Base-by-base conservation (phyloP, 2,113 vertebrate species). In the Syrmaticus mikado region DNA sequence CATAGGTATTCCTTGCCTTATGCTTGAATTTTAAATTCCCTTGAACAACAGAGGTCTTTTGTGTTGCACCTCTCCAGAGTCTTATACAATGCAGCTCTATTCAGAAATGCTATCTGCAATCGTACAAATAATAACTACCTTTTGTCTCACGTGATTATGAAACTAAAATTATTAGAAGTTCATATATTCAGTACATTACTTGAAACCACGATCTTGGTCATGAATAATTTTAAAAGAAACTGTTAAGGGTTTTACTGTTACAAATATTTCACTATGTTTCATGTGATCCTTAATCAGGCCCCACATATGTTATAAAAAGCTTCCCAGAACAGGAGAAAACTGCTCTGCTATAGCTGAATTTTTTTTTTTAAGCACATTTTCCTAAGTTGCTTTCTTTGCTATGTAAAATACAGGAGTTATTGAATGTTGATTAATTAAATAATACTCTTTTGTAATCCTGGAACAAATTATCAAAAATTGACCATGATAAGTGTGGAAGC, bases 401-500 rank as follows among this genome's bases (percentile, higher is more conserved):
- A 19, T 57, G 3, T 77, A 87, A 95, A 95, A 94, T 89, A 82
- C 19, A 83, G 68, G 85, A 91, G 75, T 36, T 85, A 48, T 68
- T 77, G 85, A 83, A 85, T 0, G 15, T 43, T 81, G 80, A 92
- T 94, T 93, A 91, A 94, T 93, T 93, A 95, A 90, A 89, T 84
- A 71, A 92, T 89, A 95, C 82, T 75, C 88, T 91, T 86, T 60
- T 77, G 77, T 92, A 87, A 65, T 65, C 76, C 66, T 82, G 71
- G 50, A 95, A 94, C 89, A 87, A 92, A 94, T 94, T 91, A 97
- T 72, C 91, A 82, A 85, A 94, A 96, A 95, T 73, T 90, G 73
- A 94, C 90, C 89, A 76, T 6, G 85, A 89, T 92, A 92, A 92
- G 84, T 64, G 70, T 80, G 46, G 79, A 91, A 89, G 82, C 50